phyloP scores from a whole-genome alignment of 2,113 vertebrate species.

The Hemibates koningsi region DNA sequence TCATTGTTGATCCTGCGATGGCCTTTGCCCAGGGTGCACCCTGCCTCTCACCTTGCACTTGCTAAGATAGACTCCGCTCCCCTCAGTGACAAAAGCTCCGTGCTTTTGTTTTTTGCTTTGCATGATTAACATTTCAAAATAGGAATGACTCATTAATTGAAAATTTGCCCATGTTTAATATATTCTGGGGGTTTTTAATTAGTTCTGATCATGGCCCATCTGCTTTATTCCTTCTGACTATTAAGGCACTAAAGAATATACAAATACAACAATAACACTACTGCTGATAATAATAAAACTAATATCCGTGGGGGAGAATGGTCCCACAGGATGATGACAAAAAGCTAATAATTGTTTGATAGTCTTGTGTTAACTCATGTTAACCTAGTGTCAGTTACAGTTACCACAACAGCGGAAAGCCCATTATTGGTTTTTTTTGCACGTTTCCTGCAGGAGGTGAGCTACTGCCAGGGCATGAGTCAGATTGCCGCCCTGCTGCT shows the following conservation, averaged over 20 bases:
- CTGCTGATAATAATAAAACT: not conserved
- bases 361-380: not conserved
- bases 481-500: constrained; percentile 83
- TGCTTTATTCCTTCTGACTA: not conserved
- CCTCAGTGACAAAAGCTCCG: not conserved
- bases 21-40: not conserved
- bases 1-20: not conserved
- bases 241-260: not conserved
- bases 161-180: not conserved
- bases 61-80: not conserved
- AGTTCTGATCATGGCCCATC: not conserved
- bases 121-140: not conserved
- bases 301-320: not conserved
- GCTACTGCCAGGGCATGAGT: constrained; percentile 90
- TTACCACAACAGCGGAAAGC: not conserved
- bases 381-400: not conserved
- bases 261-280: not conserved
- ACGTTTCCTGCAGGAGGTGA: constrained; percentile 78
- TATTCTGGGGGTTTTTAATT: not conserved
- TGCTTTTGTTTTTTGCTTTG: not conserved
- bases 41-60: not conserved
- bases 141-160: not conserved
- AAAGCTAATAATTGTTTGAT: not conserved
- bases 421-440: not conserved
- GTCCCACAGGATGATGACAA: not conserved